These are phyloP conservation scores for Nematostella vectensis DNA, from an alignment of 92 coral and sea anemone species.

Conservation along the genomic window DNA sequence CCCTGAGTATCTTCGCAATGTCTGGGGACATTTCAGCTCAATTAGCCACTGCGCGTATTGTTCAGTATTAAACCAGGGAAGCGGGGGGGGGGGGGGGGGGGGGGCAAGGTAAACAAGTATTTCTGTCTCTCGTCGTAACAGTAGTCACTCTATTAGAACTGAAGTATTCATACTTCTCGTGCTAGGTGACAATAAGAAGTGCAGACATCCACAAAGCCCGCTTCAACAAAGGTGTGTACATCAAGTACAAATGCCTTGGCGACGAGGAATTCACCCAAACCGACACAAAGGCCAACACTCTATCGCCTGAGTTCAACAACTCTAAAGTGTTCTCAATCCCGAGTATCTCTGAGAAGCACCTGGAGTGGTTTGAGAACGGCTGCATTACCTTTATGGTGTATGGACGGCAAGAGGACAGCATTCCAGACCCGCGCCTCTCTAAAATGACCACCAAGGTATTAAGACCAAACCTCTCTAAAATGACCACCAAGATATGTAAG, in stretches of 20 bases:
- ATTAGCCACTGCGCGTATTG: too few relatives aligned
- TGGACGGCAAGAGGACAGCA: constrained; percentile 82
- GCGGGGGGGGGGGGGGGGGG: too few relatives aligned
- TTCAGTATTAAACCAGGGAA: too few relatives aligned
- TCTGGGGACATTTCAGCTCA: too few relatives aligned
- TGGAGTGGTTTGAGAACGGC: constrained; percentile 94
- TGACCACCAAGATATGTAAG: too few relatives aligned
- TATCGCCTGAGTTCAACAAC: constrained; percentile 87
- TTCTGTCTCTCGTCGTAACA: too few relatives aligned
- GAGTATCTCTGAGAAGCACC: constrained; percentile 54
- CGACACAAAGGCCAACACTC: constrained; percentile 45
- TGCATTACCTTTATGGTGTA: constrained; percentile 82
- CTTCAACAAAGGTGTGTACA: constrained; percentile 80
- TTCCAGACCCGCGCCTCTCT: constrained; percentile 64
- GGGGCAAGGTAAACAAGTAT: too few relatives aligned
- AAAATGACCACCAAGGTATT: constrained; percentile 97
- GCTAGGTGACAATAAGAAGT: constrained; percentile 80
- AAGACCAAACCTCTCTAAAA: too few relatives aligned
- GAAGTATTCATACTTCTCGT: too few relatives aligned
- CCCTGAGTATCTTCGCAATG: too few relatives aligned
- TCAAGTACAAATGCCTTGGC: constrained; percentile 61
- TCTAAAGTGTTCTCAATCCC: constrained; percentile 62
- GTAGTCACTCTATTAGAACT: too few relatives aligned
- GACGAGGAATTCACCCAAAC: constrained; percentile 68
- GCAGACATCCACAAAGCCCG: constrained; percentile 81